Base-by-base conservation (phyloP, 2,888 invertebrate species). In the Orthosia cruda region DNA sequence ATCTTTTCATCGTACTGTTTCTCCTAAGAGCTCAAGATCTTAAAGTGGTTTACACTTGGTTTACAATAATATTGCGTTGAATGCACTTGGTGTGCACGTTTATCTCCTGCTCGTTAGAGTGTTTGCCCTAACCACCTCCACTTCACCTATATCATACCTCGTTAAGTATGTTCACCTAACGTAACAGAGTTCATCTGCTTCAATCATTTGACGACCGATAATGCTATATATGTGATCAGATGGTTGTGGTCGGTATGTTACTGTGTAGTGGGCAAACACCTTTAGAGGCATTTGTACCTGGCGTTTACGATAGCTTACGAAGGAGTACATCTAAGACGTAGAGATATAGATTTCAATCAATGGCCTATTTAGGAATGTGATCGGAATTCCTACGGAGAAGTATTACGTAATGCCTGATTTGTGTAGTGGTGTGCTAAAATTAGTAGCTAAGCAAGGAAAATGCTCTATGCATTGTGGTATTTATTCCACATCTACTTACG, bases 11-110 rank as follows among this genome's bases (percentile, higher is more conserved):
- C 18, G 59, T 59, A 50, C 54, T n/a, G n/a, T 23, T 69, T 45
- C 54, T 23, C 16, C 57, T 50, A 52, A 65, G 26, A 74, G 62
- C 62, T 52, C 4, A 20, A 47, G 63, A 68, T 79, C 55, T 69
- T 69, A 81, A 61, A 62, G 76, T 75, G 82, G 81, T 79, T 79
- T 79, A 79, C 64, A 55, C 67, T 81, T 52, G n/a, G n/a, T n/a
- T n/a, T n/a, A n/a, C 50, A 65, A 76, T 81, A 26, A 81, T 81
- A 69, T 75, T 62, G 59, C 61, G 64, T 69, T 69, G 47, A 81
- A 75, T 68, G 55, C 68, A 74, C 52, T 81, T 78, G 57, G 47
- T 52, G 64, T 54, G 52, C 47, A 26, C 59, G 52, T 79, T 69
- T 65, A 75, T 69, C 50, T 74, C 40, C 3, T 23, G n/a, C 18